Percentiles rank a stretch among this genome's conserved stretches.
Evolutionary conservation across 1,140 invertebrate genomes (phyloP).

Genomic region (Pseudomyrmex dendroicus): DNA sequence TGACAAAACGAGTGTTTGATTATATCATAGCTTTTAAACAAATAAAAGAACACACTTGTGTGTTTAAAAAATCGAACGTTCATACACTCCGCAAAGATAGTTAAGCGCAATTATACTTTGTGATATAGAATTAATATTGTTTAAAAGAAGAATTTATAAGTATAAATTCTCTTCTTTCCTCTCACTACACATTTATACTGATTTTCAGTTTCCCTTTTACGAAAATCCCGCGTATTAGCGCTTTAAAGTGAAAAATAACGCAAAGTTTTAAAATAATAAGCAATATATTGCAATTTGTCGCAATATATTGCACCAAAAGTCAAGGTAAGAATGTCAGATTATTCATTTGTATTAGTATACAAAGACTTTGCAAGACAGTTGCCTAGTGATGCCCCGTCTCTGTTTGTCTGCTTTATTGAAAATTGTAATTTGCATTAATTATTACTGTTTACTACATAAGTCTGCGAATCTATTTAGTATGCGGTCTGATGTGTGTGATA

Average conservation of each 20-base stretch:
- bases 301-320: too few species aligned
- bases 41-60: neutral
- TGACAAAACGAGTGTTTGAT: slow-evolving; percentile 4
- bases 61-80: neutral
- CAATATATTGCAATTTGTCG: too few species aligned
- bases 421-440: too few species aligned
- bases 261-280: too few species aligned
- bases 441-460: too few species aligned
- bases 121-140: slow-evolving; percentile 28
- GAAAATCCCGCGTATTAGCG: neutral
- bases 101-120: slow-evolving; percentile 1
- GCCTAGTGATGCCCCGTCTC: too few species aligned
- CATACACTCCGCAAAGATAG: neutral
- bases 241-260: slow-evolving; percentile 1
- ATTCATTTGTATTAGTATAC: too few species aligned
- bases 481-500: too few species aligned
- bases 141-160: neutral
- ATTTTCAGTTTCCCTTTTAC: neutral
- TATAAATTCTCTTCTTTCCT: neutral
- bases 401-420: too few species aligned
- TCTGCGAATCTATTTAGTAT: too few species aligned
- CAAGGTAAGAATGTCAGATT: too few species aligned
- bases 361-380: too few species aligned
- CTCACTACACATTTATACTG: neutral
- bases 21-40: neutral